These are phyloP conservation scores for Odiellus spinosus DNA, from an alignment of 2,888 invertebrate species.

Conservation along the genomic window DNA sequence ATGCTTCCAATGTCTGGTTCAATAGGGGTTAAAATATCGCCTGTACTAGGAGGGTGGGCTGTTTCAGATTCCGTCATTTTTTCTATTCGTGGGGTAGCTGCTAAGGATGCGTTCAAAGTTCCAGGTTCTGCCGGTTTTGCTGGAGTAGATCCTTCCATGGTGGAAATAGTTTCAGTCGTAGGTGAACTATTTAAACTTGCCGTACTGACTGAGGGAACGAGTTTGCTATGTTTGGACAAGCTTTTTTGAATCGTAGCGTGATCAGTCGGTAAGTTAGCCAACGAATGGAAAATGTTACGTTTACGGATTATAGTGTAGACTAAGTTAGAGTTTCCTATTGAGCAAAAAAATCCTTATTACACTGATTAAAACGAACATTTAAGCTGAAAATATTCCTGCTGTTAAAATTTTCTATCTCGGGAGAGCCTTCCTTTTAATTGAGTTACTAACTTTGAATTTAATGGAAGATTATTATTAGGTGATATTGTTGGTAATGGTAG, in stretches of 20 bases:
- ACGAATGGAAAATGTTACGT: slow-evolving; percentile 88
- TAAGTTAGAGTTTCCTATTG: slow-evolving; percentile 81
- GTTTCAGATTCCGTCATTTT: slow-evolving; percentile 90
- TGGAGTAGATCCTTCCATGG: slow-evolving; percentile 24
- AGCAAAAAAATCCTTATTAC: slow-evolving; percentile 2
- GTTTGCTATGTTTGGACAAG: slow-evolving; percentile 25
- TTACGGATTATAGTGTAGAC: slow-evolving; percentile 98
- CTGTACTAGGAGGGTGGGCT: slow-evolving; percentile 44
- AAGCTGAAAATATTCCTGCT: too few relatives aligned
- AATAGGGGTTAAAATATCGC: neutral
- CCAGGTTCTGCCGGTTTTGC: slow-evolving; percentile 36
- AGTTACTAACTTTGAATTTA: too few relatives aligned
- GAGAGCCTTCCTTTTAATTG: too few relatives aligned
- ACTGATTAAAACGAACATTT: too few relatives aligned
- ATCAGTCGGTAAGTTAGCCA: slow-evolving; percentile 94
- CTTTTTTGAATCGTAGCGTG: slow-evolving; percentile 71
- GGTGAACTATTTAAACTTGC: slow-evolving; percentile 11
- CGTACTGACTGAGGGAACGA: slow-evolving; percentile 27
- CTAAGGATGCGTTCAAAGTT: slow-evolving; percentile 70
- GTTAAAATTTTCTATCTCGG: too few relatives aligned
- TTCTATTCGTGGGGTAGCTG: slow-evolving; percentile 80
- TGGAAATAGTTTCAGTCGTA: slow-evolving; percentile 6
- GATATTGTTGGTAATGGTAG: too few relatives aligned
- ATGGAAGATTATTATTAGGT: too few relatives aligned
- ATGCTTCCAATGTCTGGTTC: neutral